Evolutionary conservation across 2,797 vertebrate genomes (phyloP).

Genomic region (Macropodus opercularis): DNA sequence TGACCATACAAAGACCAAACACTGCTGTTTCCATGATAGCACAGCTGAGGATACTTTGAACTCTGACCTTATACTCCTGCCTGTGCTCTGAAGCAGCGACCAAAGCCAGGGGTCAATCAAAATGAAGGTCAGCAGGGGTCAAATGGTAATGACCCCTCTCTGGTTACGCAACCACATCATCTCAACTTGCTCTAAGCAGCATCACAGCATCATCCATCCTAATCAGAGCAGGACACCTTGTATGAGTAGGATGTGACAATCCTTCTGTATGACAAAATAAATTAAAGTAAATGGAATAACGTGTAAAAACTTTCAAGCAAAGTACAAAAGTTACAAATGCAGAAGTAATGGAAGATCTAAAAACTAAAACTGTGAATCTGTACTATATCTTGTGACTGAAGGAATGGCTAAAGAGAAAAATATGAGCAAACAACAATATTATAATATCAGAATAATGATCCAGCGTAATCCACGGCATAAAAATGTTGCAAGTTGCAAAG

Average conservation of each 20-base stretch:
- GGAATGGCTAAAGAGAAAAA: background rate
- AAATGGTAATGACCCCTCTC: constrained; percentile 73
- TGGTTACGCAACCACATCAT: constrained; percentile 62
- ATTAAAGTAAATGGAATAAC: constrained; percentile 1
- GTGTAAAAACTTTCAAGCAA: background rate
- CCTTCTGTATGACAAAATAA: constrained; percentile 21
- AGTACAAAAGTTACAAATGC: too few species aligned
- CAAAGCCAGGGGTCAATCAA: constrained; percentile 75
- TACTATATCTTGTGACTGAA: background rate
- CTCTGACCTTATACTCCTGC: constrained; percentile 71
- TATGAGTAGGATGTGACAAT: background rate
- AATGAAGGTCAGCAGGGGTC: constrained; percentile 68
- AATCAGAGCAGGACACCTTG: constrained; percentile 60
- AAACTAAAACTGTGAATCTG: too few species aligned
- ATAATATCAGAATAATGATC: background rate
- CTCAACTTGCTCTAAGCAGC: constrained; percentile 42
- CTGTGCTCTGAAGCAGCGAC: constrained; percentile 69
- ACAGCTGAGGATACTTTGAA: constrained; percentile 79
- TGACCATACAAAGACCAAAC: constrained; percentile 58
- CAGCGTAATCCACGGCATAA: background rate
- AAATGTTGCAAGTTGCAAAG: background rate
- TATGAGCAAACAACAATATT: background rate
- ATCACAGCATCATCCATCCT: constrained; percentile 65
- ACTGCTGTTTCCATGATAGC: constrained; percentile 73
- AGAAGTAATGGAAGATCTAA: too few species aligned